Conservation (phyloP, 2,113 vertebrate genomes). For the Lophura nycthemera region DNA sequence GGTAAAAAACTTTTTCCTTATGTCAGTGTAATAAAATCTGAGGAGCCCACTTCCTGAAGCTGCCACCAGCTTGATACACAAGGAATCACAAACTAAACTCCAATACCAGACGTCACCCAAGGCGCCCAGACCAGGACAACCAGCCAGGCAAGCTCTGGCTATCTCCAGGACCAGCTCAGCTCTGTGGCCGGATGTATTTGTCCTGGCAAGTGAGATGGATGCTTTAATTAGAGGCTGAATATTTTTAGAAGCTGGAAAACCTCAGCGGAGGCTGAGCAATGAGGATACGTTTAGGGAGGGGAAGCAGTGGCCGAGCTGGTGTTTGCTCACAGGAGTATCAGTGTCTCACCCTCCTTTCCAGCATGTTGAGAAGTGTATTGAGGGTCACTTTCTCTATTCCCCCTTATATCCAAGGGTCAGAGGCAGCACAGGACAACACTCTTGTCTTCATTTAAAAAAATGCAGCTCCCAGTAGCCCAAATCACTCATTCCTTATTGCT, state of each 20-base stretch:
- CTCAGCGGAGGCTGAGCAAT: neutral
- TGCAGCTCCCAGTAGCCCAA: neutral
- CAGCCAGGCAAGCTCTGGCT: neutral
- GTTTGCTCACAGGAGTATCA: neutral
- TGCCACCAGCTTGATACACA: neutral
- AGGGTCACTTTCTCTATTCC: neutral
- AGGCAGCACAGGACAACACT: neutral
- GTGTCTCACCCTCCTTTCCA: neutral
- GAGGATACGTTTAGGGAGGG: neutral
- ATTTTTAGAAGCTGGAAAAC: constrained; percentile 69
- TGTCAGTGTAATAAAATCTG: neutral
- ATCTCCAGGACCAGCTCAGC: neutral
- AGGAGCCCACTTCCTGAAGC: neutral
- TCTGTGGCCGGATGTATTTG: neutral
- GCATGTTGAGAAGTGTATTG: accelerated
- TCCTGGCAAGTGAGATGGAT: neutral
- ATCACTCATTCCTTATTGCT: neutral
- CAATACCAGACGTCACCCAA: neutral
- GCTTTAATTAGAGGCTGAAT: constrained; percentile 33
- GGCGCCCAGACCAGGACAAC: neutral
- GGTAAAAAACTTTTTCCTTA: too few relatives aligned
- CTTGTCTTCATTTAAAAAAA: neutral
- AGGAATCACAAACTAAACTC: accelerated
- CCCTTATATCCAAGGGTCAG: neutral
- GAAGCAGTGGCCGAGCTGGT: neutral